Percentiles rank a stretch among this genome's conserved stretches.
phyloP scores from a whole-genome alignment of 35 echinoderm and acorn worm genomes.

The Patiria miniata region DNA sequence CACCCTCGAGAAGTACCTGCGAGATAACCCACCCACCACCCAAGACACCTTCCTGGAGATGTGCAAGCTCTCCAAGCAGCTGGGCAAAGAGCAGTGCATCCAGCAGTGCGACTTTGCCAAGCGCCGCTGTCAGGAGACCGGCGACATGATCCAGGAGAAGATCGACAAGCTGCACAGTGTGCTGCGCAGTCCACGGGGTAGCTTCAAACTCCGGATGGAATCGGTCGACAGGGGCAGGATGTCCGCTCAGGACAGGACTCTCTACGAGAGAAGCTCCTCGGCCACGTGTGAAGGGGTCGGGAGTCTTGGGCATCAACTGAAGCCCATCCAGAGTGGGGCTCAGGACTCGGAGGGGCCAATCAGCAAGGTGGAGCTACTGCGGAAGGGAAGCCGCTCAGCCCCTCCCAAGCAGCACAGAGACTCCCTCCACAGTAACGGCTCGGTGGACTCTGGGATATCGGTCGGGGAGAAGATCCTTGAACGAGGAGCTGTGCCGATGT shows the following conservation, averaged over 20 bases:
- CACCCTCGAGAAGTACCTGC: slow-evolving; percentile 64
- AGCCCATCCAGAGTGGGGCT: neutral
- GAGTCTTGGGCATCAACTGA: neutral
- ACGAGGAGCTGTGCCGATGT: slow-evolving; percentile 6
- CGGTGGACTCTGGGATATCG: slow-evolving; percentile 88
- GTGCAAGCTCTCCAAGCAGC: slow-evolving; percentile 38
- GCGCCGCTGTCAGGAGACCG: slow-evolving; percentile 66
- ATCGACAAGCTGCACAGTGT: slow-evolving; percentile 46
- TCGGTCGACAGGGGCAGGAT: neutral
- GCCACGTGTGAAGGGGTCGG: neutral
- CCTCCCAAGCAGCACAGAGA: slow-evolving; percentile 60
- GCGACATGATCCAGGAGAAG: slow-evolving; percentile 50
- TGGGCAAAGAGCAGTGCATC: slow-evolving; percentile 69
- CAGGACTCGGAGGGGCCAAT: neutral
- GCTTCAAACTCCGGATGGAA: neutral
- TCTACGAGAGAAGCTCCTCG: neutral
- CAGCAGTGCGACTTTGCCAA: slow-evolving; percentile 72
- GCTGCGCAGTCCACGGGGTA: slow-evolving; percentile 26
- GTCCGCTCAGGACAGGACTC: neutral
- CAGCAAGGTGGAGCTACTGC: slow-evolving; percentile 25
- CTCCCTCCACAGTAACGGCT: slow-evolving; percentile 86
- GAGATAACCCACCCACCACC: slow-evolving; percentile 55
- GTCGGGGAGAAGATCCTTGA: slow-evolving; percentile 62
- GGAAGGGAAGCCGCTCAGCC: slow-evolving; percentile 1
- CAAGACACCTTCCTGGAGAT: slow-evolving; percentile 53